Base-by-base conservation (phyloP, 2,113 vertebrate genomes). In the Melanotaenia duboulayi region DNA sequence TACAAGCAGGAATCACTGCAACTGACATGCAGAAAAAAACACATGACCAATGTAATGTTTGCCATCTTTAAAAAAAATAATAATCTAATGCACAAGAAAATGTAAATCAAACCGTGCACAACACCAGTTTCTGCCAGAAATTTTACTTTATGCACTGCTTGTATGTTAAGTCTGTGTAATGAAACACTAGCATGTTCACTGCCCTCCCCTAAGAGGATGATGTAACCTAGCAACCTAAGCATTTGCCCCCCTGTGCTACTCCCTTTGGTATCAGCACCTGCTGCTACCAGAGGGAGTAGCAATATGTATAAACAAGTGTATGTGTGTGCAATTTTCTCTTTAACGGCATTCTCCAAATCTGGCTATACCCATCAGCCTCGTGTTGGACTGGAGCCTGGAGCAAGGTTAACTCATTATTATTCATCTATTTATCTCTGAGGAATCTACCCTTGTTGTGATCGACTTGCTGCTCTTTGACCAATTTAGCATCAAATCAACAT, bases 261-360 rank as follows among this genome's bases (percentile, higher is more conserved):
- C n/a, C n/a, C n/a, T n/a, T n/a, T n/a, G n/a, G n/a, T n/a, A n/a
- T n/a, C 32, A 66, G 61, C 60, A 74, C 74, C 76, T 22, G 3
- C 61, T 48, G 75, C 19, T n/a, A 51, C 81, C 67, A n/a, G 13
- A 6, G 86, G 87, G 84, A 91, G 77, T 50, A 59, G 13, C 51
- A 19, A 74, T 55, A 22, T 23, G 32, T 71, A 90, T 90, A 92
- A 92, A 92, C 87, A 90, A 49, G 81, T 59, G 23, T 64, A 49
- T 63, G 40, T 71, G 24, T 46, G 63, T 32, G 23, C 55, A 50
- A 19, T 22, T 24, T 56, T 68, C 71, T 78, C 35, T 55, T 5
- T 39, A 23, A 44, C 37, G 49, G 7, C 22, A 11, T 60, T 57
- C 42, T 76, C 19, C 11, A 54, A 65, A 25, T 63, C 40, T 56